phyloP scores from a whole-genome alignment of 2,888 invertebrate genomes.

The Sminthurides aquaticus region DNA sequence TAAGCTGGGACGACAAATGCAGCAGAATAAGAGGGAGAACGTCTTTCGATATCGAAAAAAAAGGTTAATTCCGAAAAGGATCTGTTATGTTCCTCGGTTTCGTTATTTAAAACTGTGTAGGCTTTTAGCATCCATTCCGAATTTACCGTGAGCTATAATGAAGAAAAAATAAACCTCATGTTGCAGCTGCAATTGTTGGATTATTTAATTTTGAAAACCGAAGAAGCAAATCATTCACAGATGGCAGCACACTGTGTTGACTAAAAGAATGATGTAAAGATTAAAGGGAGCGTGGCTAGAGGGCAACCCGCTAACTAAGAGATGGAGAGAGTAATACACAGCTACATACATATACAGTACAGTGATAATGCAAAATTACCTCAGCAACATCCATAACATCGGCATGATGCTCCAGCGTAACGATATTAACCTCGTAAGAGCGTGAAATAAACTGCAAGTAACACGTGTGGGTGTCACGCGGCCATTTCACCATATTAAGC shows the following conservation, averaged over 20 bases:
- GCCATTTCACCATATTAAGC: slow-evolving; percentile 65
- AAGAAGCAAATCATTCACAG: no score
- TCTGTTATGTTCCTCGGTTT: slow-evolving; percentile 44
- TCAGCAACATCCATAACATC: slow-evolving; percentile 30
- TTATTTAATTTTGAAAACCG: no score
- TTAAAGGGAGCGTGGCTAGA: no score
- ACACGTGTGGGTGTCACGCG: slow-evolving; percentile 64
- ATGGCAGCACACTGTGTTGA: no score
- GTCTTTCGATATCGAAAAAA: slow-evolving; percentile 52
- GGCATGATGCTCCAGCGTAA: slow-evolving; percentile 46
- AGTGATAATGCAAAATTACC: neutral
- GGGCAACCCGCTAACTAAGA: no score
- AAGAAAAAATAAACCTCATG: neutral
- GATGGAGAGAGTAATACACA: no score
- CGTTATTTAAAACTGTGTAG: slow-evolving; percentile 43
- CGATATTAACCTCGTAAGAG: slow-evolving; percentile 57
- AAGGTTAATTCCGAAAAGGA: slow-evolving; percentile 54
- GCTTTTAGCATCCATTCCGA: slow-evolving; percentile 34
- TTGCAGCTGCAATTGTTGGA: no score
- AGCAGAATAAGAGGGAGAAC: slow-evolving; percentile 57
- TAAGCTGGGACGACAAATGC: slow-evolving; percentile 58
- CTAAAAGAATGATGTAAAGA: no score
- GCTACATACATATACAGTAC: no score
- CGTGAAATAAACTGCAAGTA: slow-evolving; percentile 65
- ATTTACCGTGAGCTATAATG: slow-evolving; percentile 17